A percentile compares a stretch with the other conserved stretches of the same genome.
Conservation (phyloP, 2,113 vertebrate species). For the Antechinus flavipes region DNA sequence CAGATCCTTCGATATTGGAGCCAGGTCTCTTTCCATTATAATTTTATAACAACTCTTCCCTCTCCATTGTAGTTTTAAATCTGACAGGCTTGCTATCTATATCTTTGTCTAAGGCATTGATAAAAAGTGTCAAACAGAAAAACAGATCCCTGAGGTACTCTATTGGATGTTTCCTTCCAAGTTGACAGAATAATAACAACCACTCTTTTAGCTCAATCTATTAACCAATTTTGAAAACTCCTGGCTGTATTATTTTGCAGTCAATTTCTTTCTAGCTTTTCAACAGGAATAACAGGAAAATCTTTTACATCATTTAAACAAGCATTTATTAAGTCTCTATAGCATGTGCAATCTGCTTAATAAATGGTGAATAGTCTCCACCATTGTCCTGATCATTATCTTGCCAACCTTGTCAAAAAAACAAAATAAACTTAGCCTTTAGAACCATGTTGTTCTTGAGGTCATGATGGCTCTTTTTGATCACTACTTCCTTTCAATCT, state of each 20-base stretch:
- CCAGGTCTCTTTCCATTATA: background rate
- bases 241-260: background rate
- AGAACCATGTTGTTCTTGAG: background rate
- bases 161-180: background rate
- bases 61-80: background rate
- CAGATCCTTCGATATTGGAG: background rate
- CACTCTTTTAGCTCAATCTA: background rate
- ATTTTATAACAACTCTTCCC: background rate
- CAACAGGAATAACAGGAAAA: background rate
- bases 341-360: background rate
- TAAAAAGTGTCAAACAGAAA: background rate
- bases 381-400: background rate
- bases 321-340: background rate
- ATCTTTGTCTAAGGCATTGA: background rate
- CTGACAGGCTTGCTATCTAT: background rate
- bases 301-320: background rate
- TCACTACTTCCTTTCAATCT: background rate
- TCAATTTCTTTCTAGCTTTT: background rate
- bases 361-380: background rate
- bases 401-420: background rate
- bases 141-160: background rate
- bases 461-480: background rate
- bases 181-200: background rate
- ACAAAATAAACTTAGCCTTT: background rate
- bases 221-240: background rate